Percentiles rank a stretch among this genome's conserved stretches.
Conservation (phyloP, 2,888 invertebrate genomes). For the Saturnia japonica region DNA sequence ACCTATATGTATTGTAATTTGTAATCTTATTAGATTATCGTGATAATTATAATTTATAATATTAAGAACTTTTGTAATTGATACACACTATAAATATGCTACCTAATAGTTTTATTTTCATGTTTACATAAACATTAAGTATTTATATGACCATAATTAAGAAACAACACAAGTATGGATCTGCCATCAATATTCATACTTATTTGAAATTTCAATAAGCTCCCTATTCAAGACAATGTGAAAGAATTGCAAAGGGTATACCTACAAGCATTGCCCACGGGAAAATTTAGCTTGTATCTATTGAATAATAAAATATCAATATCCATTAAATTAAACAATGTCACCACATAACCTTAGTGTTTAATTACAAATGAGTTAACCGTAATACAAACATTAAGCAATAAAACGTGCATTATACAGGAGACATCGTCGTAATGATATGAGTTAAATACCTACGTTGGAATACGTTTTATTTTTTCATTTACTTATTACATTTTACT, state of each 20-base stretch:
- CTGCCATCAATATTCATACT: neutral
- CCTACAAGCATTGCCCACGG: neutral
- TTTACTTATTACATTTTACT: neutral
- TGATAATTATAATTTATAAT: too few relatives aligned
- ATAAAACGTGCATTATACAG: slow-evolving; percentile 34
- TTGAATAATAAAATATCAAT: neutral
- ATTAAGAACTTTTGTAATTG: too few relatives aligned
- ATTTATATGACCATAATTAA: too few relatives aligned
- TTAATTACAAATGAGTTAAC: slow-evolving; percentile 37
- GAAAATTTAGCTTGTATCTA: neutral
- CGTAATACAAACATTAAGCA: slow-evolving; percentile 38
- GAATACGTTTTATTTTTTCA: neutral
- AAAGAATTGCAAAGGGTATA: neutral
- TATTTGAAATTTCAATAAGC: neutral
- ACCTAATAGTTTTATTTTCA: too few relatives aligned
- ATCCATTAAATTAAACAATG: slow-evolving; percentile 10
- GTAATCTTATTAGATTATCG: too few relatives aligned
- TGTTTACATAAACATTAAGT: too few relatives aligned
- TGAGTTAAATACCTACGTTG: slow-evolving; percentile 21
- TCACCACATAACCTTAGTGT: slow-evolving; percentile 31
- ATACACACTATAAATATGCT: too few relatives aligned
- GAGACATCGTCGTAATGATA: slow-evolving; percentile 35
- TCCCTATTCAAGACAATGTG: neutral
- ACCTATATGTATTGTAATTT: too few relatives aligned
- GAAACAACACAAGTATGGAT: too few relatives aligned